Evolutionary conservation across 2,888 invertebrate species (phyloP).

Genomic region (Spodoptera exigua): DNA sequence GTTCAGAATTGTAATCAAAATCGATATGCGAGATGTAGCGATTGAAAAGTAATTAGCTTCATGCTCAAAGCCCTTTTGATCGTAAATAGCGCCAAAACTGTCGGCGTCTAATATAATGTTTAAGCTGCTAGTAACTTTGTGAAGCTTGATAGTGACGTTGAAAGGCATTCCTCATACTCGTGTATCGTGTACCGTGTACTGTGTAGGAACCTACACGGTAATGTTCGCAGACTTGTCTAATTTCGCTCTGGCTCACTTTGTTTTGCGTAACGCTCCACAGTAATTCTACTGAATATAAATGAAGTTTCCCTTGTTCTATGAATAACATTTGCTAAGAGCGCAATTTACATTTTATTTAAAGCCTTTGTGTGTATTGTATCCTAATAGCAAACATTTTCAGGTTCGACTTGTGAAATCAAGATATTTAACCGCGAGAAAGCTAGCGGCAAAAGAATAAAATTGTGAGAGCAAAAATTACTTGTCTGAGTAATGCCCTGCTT

Average conservation of each 20-base stretch:
- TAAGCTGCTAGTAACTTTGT: conserved; percentile 58
- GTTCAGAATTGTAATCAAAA: conserved; percentile 36
- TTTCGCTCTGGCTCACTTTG: conserved; percentile 69
- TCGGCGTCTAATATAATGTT: conserved; percentile 56
- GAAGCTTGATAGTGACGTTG: conserved; percentile 44
- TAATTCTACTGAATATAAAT: conserved; percentile 83
- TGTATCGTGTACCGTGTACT: conserved; percentile 36
- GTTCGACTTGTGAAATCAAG: conserved; percentile 23
- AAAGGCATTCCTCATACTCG: conserved; percentile 54
- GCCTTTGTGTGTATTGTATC: conserved; percentile 67
- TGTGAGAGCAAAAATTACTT: conserved; percentile 69
- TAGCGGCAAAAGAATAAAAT: conserved; percentile 23
- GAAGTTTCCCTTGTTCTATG: conserved; percentile 80
- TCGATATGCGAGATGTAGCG: conserved; percentile 16
- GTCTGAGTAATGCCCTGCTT: conserved; percentile 74
- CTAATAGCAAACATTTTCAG: conserved; percentile 60
- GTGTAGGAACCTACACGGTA: conserved; percentile 46
- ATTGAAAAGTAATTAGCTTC: conserved; percentile 40
- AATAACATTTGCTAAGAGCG: conserved; percentile 81
- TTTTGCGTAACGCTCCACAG: conserved; percentile 71
- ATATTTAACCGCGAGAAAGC: conserved; percentile 20
- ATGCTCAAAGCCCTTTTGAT: conserved; percentile 36
- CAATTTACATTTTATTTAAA: conserved; percentile 78
- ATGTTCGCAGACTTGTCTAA: conserved; percentile 71
- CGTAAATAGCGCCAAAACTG: conserved; percentile 10